phyloP scores from a whole-genome alignment of 2,888 invertebrate genomes.

The Volucella zonaria region DNA sequence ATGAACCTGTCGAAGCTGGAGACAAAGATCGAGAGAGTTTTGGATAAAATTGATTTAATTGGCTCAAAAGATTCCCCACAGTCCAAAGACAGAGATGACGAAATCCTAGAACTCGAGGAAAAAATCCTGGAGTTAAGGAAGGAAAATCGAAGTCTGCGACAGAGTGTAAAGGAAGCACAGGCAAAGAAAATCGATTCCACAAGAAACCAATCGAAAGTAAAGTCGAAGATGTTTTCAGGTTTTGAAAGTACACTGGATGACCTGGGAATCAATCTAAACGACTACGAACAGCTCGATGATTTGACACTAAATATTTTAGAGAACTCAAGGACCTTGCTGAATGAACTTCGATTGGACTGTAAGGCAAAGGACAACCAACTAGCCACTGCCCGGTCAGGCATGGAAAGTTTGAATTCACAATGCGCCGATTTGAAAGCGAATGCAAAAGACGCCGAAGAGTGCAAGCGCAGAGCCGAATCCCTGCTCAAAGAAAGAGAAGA shows the following conservation, averaged over 20 bases:
- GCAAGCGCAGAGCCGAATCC: slow-evolving; percentile 7
- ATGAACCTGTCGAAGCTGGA: slow-evolving; percentile 86
- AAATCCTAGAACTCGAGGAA: slow-evolving; percentile 80
- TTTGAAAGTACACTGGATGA: slow-evolving; percentile 16
- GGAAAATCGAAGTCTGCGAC: slow-evolving; percentile 79
- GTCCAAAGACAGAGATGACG: slow-evolving; percentile 75
- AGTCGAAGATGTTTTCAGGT: slow-evolving; percentile 3
- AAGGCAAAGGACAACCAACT: slow-evolving; percentile 25
- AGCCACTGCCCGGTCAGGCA: neutral
- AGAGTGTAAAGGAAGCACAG: slow-evolving; percentile 67
- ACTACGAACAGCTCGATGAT: slow-evolving; percentile 53
- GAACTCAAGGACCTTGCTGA: slow-evolving; percentile 23
- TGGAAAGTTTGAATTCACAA: slow-evolving; percentile 1
- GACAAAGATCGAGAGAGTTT: slow-evolving; percentile 86
- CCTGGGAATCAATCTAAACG: slow-evolving; percentile 19
- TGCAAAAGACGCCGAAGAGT: neutral
- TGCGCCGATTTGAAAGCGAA: slow-evolving; percentile 1
- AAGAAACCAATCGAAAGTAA: slow-evolving; percentile 43
- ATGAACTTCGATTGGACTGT: slow-evolving; percentile 26
- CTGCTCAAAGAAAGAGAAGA: slow-evolving; percentile 18
- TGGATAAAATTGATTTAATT: slow-evolving; percentile 83
- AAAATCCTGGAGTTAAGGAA: slow-evolving; percentile 80
- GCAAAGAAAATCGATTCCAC: slow-evolving; percentile 8
- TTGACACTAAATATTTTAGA: slow-evolving; percentile 40
- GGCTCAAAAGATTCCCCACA: slow-evolving; percentile 31